Evolutionary conservation across 2,888 invertebrate species (phyloP).

Genomic region (Rutpela maculata): DNA sequence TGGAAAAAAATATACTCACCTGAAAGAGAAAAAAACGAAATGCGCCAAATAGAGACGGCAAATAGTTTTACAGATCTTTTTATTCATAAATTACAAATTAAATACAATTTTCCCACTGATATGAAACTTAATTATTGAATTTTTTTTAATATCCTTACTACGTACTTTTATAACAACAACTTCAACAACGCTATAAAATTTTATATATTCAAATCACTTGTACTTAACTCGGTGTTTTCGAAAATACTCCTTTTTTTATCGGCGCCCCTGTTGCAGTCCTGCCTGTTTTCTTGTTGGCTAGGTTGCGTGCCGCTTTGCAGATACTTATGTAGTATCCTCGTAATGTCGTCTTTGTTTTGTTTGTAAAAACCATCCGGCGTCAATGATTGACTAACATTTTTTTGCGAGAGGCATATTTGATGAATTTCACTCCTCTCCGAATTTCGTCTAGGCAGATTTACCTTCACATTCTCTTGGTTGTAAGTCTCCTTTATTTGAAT

Average conservation of each 20-base stretch:
- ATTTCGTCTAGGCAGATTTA: neutral
- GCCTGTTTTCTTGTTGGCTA: neutral
- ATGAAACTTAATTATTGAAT: neutral
- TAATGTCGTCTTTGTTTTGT: conserved; percentile 56
- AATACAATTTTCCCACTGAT: no score
- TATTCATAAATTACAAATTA: no score
- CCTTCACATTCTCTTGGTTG: neutral
- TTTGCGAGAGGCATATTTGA: neutral
- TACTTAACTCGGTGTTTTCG: conserved; percentile 18
- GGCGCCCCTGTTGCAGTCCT: neutral
- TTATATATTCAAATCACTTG: conserved; percentile 27
- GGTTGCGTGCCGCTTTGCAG: neutral
- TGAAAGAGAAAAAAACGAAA: no score
- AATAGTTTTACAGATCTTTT: no score
- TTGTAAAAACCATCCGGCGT: conserved; percentile 60
- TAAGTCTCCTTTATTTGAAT: neutral
- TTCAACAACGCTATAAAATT: neutral
- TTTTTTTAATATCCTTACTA: neutral
- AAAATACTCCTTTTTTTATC: conserved; percentile 23
- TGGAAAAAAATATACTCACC: no score
- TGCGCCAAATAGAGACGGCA: no score
- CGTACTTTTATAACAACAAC: neutral
- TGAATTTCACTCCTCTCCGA: conserved; percentile 4
- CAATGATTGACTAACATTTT: conserved; percentile 26
- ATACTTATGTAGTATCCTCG: conserved; percentile 55